Conservation (phyloP, 2,113 vertebrate species). For the Prinia subflava region DNA sequence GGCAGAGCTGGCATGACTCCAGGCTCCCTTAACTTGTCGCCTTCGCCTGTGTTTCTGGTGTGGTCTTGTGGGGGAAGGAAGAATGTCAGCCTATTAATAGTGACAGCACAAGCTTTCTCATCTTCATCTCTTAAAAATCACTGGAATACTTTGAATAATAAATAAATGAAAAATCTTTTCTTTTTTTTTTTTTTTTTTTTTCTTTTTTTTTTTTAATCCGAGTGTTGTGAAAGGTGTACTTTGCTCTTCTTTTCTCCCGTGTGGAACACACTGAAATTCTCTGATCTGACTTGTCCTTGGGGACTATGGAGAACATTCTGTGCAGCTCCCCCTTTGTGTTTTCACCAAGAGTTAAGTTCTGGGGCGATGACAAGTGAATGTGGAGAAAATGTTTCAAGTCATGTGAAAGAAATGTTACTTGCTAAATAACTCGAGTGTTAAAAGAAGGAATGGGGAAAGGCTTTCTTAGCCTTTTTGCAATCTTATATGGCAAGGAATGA, state of each 20-base stretch:
- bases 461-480: neutral
- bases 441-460: conserved; percentile 3
- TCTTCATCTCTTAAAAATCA: conserved; percentile 21
- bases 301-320: neutral
- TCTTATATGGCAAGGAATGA: conserved; percentile 40
- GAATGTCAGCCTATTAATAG: conserved; percentile 45
- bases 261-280: neutral
- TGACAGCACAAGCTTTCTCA: neutral
- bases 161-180: neutral
- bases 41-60: neutral
- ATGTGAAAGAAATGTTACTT: conserved; percentile 45
- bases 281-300: neutral
- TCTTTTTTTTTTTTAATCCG: neutral
- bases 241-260: neutral
- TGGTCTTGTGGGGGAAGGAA: conserved; percentile 1
- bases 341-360: conserved; percentile 2
- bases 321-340: neutral
- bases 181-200: no score
- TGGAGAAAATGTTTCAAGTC: conserved; percentile 31
- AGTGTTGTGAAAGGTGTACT: neutral
- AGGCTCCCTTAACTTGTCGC: neutral
- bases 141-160: conserved; percentile 31
- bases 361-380: neutral
- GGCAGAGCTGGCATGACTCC: neutral
- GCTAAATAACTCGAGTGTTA: conserved; percentile 17